phyloP scores from a whole-genome alignment of 2,797 vertebrate genomes.

The Chelmon rostratus region DNA sequence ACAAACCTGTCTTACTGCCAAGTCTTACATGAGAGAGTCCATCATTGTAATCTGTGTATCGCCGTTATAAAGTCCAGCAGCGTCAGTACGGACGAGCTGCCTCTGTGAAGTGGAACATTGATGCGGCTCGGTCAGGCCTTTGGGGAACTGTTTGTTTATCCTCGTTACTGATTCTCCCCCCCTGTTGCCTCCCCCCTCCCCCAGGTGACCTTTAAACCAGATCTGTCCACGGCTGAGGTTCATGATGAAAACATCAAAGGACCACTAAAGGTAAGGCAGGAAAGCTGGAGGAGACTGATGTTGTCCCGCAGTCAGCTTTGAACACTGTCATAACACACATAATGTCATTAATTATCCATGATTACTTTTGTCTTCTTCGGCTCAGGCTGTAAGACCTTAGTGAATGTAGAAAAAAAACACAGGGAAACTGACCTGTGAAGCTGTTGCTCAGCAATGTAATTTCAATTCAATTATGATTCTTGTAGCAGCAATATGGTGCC shows the following conservation, averaged over 20 bases:
- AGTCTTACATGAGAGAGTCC: not conserved
- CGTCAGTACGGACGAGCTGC: not conserved
- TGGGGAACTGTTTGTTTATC: constrained; percentile 66
- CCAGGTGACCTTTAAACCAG: constrained; percentile 89
- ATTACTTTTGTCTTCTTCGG: constrained; percentile 5
- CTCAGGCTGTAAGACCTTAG: not conserved
- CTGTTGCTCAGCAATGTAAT: constrained; percentile 24
- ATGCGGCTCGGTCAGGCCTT: constrained; percentile 35
- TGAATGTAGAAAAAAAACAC: constrained; percentile 1
- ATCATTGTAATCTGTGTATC: constrained; percentile 11
- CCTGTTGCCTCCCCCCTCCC: constrained; percentile 29
- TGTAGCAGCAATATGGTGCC: constrained; percentile 15
- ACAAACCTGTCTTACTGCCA: not conserved
- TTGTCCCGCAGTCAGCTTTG: not conserved
- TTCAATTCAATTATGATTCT: constrained; percentile 42
- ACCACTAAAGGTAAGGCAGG: constrained; percentile 84
- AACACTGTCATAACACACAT: not conserved
- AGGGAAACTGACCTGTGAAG: constrained; percentile 15
- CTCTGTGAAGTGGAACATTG: constrained; percentile 36
- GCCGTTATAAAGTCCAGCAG: constrained; percentile 41
- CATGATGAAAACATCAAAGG: constrained; percentile 90
- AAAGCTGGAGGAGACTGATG: not conserved
- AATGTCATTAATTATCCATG: not conserved
- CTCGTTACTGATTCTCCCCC: constrained; percentile 56
- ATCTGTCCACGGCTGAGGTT: constrained; percentile 86